Evolutionary conservation across 1,140 invertebrate genomes (phyloP), one percentile per base, ranked within the genome.

Genomic region (Antheraea mylitta): DNA sequence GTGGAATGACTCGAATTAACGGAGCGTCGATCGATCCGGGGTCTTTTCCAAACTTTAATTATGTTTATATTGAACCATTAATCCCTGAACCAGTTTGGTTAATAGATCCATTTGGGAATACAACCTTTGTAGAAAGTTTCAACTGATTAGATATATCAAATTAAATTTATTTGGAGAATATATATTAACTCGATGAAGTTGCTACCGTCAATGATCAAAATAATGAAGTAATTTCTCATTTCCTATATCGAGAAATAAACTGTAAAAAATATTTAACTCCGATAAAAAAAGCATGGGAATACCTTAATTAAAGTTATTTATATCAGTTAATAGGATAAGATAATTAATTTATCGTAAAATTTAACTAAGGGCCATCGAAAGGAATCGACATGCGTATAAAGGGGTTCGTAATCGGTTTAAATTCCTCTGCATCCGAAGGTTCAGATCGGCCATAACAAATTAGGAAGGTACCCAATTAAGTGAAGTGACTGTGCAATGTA

Each of bases 51-150:
- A 85, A 13, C 81, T 80, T 86, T 88, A 88, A 89, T 89, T 87
- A 87, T 89, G 82, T 89, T 89, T 87, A 85, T 88, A 76, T 72
- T 77, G 71, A 82, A 72, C 79, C 85, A 88, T 90, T 87, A 86
- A 83, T 76, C 73, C 73, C 69, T 81, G 71, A 77, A 85, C 82
- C 80, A 87, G 82, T 85, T 85, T 72, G 64, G 75, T 82, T 85
- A 87, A 86, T 86, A 79, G 80, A 81, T 78, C 76, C 71, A 67
- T 79, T 69, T 67, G 66, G 66, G 71, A 72, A 70, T 53, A 66
- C 71, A 70, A 73, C 58, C 53, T 66, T 65, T 36, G 63, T 45
- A 37, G 68, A 73, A 73, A 69, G 48, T 67, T 69, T 64, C 30
- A 66, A 68, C 42, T 53, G 45, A 58, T 60, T 64, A 64, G 60